These are phyloP conservation scores for Syrphus vitripennis DNA, from an alignment of 2,888 invertebrate species.

Conservation along the genomic window DNA sequence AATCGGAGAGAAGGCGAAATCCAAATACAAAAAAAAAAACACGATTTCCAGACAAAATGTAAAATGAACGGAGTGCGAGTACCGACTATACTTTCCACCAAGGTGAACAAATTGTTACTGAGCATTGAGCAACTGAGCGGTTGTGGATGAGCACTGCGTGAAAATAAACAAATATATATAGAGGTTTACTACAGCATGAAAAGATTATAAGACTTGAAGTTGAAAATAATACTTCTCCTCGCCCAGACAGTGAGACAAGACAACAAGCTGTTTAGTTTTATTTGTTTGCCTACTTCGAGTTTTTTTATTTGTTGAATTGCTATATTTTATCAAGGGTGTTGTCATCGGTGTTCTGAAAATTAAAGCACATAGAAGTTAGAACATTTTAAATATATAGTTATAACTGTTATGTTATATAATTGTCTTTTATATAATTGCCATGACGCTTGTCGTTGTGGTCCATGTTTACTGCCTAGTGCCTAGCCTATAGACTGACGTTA, in stretches of 20 bases:
- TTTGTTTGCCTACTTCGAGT: constrained; percentile 15
- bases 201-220: constrained; percentile 34
- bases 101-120: constrained; percentile 58
- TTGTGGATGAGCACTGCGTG: constrained; percentile 19
- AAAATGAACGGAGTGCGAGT: neutral
- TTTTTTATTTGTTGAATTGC: constrained; percentile 35
- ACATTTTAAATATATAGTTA: neutral
- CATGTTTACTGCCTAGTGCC: too few species aligned
- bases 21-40: constrained; percentile 18
- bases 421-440: too few species aligned
- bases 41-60: neutral
- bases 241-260: constrained; percentile 1
- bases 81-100: constrained; percentile 46
- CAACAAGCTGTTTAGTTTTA: constrained; percentile 29
- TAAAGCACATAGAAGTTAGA: constrained; percentile 19
- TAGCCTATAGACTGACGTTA: too few species aligned
- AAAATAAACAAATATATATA: constrained; percentile 44
- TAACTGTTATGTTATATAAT: neutral
- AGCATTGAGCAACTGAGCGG: too few species aligned
- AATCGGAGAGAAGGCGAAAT: neutral
- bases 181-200: neutral
- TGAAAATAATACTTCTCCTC: constrained; percentile 27
- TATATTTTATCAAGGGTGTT: constrained; percentile 12
- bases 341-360: neutral
- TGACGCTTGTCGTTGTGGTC: too few species aligned